Conservation (phyloP, 2,797 vertebrate genomes). For the Lagocephalus sceleratus region DNA sequence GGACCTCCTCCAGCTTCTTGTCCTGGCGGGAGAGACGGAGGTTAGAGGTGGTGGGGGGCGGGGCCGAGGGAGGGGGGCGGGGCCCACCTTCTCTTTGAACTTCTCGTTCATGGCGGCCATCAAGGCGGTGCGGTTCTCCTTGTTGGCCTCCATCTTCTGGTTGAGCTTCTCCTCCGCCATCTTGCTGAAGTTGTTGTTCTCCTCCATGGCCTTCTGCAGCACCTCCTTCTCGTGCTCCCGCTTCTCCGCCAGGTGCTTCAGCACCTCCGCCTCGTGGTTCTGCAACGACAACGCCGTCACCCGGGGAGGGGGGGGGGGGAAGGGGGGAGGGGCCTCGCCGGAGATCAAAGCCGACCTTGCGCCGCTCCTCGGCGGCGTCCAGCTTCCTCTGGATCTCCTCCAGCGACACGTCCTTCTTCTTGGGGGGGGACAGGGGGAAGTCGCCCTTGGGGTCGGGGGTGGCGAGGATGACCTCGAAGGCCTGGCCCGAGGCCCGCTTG, state of each 20-base stretch:
- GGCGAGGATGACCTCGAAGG: conserved; percentile 91
- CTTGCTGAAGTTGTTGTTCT: conserved; percentile 96
- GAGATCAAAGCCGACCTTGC: conserved; percentile 78
- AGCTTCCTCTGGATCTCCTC: conserved; percentile 96
- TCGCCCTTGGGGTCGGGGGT: conserved; percentile 84
- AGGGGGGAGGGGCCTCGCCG: background rate
- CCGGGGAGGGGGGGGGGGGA: too few species aligned
- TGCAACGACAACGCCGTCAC: conserved; percentile 37
- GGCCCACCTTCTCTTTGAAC: conserved; percentile 88
- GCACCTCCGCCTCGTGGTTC: conserved; percentile 91
- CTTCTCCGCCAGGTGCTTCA: conserved; percentile 95
- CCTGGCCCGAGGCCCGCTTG: conserved; percentile 93
- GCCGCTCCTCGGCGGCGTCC: conserved; percentile 93
- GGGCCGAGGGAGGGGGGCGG: accelerated
- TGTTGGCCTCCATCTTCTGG: conserved; percentile 95
- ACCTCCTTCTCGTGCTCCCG: conserved; percentile 94
- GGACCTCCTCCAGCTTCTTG: conserved; percentile 89
- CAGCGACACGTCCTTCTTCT: conserved; percentile 93
- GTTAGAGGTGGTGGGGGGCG: background rate
- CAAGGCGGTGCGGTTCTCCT: conserved; percentile 91
- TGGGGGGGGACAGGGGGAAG: conserved; percentile 88
- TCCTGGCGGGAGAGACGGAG: conserved; percentile 68
- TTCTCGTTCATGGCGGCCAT: conserved; percentile 93
- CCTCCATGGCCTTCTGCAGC: conserved; percentile 90
- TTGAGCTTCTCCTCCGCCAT: conserved; percentile 96